These are phyloP conservation scores for Pedionomus torquatus DNA, from an alignment of 2,113 vertebrate genomes.

Conservation along the genomic window DNA sequence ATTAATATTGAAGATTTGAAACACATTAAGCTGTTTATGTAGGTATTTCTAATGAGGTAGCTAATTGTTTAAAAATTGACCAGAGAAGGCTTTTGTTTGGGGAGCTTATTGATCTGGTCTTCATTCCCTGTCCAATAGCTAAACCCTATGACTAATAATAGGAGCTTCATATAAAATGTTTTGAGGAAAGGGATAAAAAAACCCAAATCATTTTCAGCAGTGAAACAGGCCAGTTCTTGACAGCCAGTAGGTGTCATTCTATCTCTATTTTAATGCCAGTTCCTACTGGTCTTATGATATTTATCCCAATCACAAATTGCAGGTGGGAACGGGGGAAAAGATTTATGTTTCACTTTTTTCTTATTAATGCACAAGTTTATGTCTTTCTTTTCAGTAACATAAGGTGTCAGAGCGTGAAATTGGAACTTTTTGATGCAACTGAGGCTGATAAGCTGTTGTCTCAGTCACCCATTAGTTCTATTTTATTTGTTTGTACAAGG, in stretches of 20 bases:
- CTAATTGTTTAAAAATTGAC: neutral
- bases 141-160: neutral
- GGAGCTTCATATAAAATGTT: neutral
- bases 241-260: constrained; percentile 77
- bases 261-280: constrained; percentile 54
- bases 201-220: neutral
- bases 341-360: constrained; percentile 54
- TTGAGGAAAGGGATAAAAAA: neutral
- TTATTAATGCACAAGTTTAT: constrained; percentile 45
- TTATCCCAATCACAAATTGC: constrained; percentile 31
- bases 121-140: neutral
- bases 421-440: constrained; percentile 34
- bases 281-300: constrained; percentile 3
- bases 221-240: neutral
- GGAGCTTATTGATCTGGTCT: neutral
- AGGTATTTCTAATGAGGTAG: neutral
- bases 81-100: neutral
- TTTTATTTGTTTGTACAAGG: neutral
- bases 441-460: constrained; percentile 40
- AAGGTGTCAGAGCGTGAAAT: constrained; percentile 56
- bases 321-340: neutral
- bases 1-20: neutral
- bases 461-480: neutral
- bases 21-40: neutral
- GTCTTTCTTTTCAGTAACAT: constrained; percentile 39